Percentiles rank a stretch among this genome's conserved stretches.
These are phyloP conservation scores for Leucophenga maculata DNA, from an alignment of 2,888 invertebrate genomes.

Conservation along the genomic window DNA sequence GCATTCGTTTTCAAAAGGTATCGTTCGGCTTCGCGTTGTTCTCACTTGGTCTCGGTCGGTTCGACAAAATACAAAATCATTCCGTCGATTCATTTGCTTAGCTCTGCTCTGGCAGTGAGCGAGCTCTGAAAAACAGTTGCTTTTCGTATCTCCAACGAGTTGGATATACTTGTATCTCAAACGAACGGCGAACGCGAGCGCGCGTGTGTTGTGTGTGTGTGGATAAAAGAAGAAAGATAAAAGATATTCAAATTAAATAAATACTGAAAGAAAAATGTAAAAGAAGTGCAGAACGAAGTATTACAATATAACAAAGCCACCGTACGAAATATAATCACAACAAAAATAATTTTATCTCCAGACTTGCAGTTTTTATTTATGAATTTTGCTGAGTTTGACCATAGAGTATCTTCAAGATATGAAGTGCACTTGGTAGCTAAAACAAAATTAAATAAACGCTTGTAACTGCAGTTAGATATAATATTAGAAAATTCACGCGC, in stretches of 20 bases:
- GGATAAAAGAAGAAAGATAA: background rate
- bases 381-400: constrained; percentile 20
- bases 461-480: background rate
- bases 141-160: constrained; percentile 55
- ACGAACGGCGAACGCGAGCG: constrained; percentile 16
- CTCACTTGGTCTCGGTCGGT: no score
- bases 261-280: background rate
- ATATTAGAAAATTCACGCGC: constrained; percentile 3
- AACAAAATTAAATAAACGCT: constrained; percentile 17
- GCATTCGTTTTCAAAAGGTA: no score
- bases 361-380: constrained; percentile 1
- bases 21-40: no score
- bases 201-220: constrained; percentile 25
- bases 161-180: constrained; percentile 43
- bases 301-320: background rate
- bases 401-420: background rate
- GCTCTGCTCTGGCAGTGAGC: background rate
- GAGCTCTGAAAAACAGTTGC: constrained; percentile 43
- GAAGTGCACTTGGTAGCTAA: constrained; percentile 10
- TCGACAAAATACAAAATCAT: no score
- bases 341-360: background rate
- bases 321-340: background rate
- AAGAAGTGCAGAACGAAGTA: background rate
- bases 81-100: no score
- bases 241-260: background rate